Conservation (phyloP, 2,797 vertebrate genomes). For the Lepus townsendii region DNA sequence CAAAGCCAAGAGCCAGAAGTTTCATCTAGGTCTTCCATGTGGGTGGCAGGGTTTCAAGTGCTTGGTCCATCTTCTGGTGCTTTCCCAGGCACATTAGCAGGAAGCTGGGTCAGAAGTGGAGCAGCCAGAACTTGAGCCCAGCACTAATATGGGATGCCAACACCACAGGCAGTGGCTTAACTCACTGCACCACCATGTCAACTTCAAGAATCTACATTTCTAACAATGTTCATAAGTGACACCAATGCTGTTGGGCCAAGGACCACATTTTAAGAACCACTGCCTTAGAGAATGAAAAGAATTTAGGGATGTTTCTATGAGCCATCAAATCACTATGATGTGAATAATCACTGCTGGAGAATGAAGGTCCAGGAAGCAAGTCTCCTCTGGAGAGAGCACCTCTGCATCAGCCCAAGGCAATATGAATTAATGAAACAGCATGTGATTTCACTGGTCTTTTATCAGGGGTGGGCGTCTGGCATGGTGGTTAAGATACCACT, state of each 20-base stretch:
- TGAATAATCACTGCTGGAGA: background rate
- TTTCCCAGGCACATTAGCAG: too few species aligned
- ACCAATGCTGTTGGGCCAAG: background rate
- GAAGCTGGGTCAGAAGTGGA: too few species aligned
- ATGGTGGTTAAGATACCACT: too few species aligned
- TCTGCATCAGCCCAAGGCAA: background rate
- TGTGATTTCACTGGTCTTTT: constrained; percentile 31
- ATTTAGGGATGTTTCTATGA: background rate
- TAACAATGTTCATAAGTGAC: background rate
- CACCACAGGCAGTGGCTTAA: too few species aligned
- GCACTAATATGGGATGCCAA: too few species aligned
- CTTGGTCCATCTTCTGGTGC: too few species aligned
- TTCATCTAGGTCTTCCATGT: too few species aligned
- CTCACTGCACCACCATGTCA: too few species aligned
- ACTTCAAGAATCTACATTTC: background rate
- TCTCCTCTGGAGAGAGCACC: background rate
- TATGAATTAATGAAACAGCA: background rate
- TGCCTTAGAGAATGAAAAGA: constrained; percentile 22
- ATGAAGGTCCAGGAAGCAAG: constrained; percentile 10
- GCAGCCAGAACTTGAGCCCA: too few species aligned
- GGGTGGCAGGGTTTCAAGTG: too few species aligned
- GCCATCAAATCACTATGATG: background rate
- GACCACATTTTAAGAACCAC: constrained; percentile 8
- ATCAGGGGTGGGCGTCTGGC: too few species aligned
- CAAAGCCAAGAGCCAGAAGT: too few species aligned